Evolutionary conservation across 2,888 invertebrate genomes (phyloP), one percentile per base, ranked within the genome.

Genomic region (Sphaerophoria rueppellii): DNA sequence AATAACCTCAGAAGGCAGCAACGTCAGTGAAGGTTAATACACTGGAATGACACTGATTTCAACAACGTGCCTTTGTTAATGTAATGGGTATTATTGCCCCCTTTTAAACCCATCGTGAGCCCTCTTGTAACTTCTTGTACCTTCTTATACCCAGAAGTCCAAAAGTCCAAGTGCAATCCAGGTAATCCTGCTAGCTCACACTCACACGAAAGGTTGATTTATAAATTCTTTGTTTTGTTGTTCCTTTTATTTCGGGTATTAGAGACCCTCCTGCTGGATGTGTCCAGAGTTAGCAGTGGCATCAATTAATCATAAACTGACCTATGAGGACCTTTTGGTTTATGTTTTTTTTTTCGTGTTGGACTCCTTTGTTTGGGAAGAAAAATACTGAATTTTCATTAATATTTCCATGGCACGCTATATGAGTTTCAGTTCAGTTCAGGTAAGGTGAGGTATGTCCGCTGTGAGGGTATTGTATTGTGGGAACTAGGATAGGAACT

Each of bases 251-350:
- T 81, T 61, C 50, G 57, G 69, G 50, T 70, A 14, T 35, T 14
- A 24, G n/a, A 16, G 54, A 69, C 72, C 63, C 72, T 24, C 57
- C 72, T 73, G 57, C 58, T 43, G 48, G 32, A 40, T 60, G 48
- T 61, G 77, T 52, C 75, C 82, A 73, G 54, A 54, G 55, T 54
- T 72, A 48, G 72, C 76, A 77, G 76, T 85, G 76, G 85, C 81
- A 85, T 85, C 85, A 85, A 85, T 85, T 85, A 85, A 85, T 85
- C 81, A 85, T 85, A 85, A 81, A 81, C 81, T 85, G 85, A 85
- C 85, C 85, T 85, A 85, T 37, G 85, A 85, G 76, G 85, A 85
- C 85, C 81, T 81, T 65, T 81, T 71, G 76, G 60, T 69, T 69
- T 24, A 24, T 24, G 24, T 24, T 81, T 63, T 46, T 71, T 75